Evolutionary conservation across 2,888 invertebrate genomes (phyloP), one percentile per base, ranked within the genome.

Genomic region (Standfussiana lucernea): DNA sequence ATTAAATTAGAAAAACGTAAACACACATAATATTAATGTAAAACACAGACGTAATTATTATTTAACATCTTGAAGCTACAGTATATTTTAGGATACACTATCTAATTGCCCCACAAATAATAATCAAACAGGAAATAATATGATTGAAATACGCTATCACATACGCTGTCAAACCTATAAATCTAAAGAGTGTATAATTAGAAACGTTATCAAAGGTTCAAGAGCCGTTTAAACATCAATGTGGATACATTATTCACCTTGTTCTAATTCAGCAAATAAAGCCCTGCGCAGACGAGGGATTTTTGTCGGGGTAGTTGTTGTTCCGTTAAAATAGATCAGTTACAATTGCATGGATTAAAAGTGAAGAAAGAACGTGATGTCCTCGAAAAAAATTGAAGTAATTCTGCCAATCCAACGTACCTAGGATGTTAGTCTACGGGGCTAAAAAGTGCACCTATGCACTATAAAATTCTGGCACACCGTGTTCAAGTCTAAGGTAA

Each of bases 171-270:
- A 77, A 83, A 73, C 47, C 62, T 71, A 83, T 87, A 84, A 85
- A 83, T 84, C 67, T 79, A 75, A 79, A 61, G 37, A n/a, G 59
- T n/a, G 61, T 87, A 81, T 84, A 79, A 87, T 89, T 89, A 84
- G 82, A 86, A 89, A 84, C 82, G 75, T 86, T 90, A 89, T 88
- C 89, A 68, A 35, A 68, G 74, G 81, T 87, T 84, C 86, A 88
- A 86, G 77, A 89, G 81, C 80, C 83, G 82, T 87, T 89, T 85
- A 85, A 82, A 87, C 85, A 83, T 86, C 85, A 86, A 86, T 87
- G 80, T 78, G 89, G 72, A 79, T 37, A 65, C 72, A 77, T 86
- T 71, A 86, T 13, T 79, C 75, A 77, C 77, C 75, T 86, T 80
- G 81, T 85, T 84, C 84, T 82, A 88, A 77, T 90, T 90, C 81